Evolutionary conservation across 2,797 vertebrate species (phyloP).

Genomic region (Manis crassicaudata): DNA sequence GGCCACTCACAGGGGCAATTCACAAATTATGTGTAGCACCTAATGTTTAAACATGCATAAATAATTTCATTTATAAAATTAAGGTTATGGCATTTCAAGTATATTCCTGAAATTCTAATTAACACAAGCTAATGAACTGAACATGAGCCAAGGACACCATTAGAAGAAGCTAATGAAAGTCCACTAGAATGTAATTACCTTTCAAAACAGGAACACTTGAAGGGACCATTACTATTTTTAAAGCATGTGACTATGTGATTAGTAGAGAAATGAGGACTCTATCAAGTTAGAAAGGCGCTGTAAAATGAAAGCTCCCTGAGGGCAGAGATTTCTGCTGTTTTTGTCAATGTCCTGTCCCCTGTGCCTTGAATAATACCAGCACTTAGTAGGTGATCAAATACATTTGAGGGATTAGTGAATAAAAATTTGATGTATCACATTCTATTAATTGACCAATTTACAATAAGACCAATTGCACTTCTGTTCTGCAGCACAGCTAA

Average conservation of each 20-base stretch:
- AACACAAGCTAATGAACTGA: slow-evolving; percentile 72
- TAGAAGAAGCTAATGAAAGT: slow-evolving; percentile 65
- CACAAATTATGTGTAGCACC: slow-evolving; percentile 26
- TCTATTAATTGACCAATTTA: not conserved
- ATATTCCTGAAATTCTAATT: slow-evolving; percentile 69
- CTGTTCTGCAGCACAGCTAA: not conserved
- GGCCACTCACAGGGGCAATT: not conserved
- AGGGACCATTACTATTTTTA: slow-evolving; percentile 19
- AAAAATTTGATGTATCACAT: not conserved
- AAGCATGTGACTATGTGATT: not conserved
- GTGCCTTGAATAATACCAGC: not conserved
- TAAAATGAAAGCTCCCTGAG: not conserved
- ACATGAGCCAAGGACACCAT: not conserved
- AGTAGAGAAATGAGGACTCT: not conserved
- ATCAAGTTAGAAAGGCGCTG: not conserved
- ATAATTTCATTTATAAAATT: slow-evolving; percentile 67
- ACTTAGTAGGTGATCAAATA: not conserved
- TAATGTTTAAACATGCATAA: not conserved
- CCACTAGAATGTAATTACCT: slow-evolving; percentile 64
- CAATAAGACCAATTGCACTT: not conserved
- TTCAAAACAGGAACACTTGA: slow-evolving; percentile 43
- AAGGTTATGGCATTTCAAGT: slow-evolving; percentile 69
- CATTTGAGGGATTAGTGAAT: not conserved
- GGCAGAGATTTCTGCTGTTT: not conserved
- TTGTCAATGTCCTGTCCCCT: not conserved